phyloP scores from a whole-genome alignment of 2,113 vertebrate genomes.

The Nipponia nippon region DNA sequence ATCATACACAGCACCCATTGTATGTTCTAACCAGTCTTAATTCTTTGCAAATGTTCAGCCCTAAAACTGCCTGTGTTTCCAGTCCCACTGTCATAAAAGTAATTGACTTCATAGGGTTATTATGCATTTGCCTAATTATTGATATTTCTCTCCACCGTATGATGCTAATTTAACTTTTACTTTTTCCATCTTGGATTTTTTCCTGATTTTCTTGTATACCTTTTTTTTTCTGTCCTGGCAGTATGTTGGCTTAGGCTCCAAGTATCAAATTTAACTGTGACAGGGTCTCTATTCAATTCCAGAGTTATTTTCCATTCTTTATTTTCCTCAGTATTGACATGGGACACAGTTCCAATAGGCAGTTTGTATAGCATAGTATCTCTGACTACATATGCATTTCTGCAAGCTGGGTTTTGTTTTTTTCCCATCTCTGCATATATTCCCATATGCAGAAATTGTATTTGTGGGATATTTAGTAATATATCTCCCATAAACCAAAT shows the following conservation, averaged over 20 bases:
- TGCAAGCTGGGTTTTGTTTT: not conserved
- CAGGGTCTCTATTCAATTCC: slow-evolving; percentile 29
- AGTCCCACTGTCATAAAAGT: slow-evolving; percentile 32
- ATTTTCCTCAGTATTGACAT: slow-evolving; percentile 52
- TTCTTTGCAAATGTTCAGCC: slow-evolving; percentile 51
- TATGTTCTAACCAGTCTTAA: slow-evolving; percentile 30
- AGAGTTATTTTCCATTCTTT: slow-evolving; percentile 53
- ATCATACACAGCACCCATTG: slow-evolving; percentile 19
- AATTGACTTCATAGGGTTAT: slow-evolving; percentile 44
- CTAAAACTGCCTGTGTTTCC: slow-evolving; percentile 1
- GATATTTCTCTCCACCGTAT: not conserved
- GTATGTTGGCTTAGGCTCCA: not conserved
- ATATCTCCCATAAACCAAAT: not conserved
- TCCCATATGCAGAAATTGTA: not conserved
- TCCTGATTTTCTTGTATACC: not conserved
- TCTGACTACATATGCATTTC: slow-evolving; percentile 4
- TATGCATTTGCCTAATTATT: slow-evolving; percentile 39
- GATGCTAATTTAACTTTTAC: slow-evolving; percentile 48
- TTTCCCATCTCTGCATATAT: not conserved
- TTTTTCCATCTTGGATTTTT: slow-evolving; percentile 51
- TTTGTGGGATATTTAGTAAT: slow-evolving; percentile 26
- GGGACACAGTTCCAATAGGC: slow-evolving; percentile 53
- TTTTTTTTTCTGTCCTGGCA: not conserved
- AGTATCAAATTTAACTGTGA: slow-evolving; percentile 46
- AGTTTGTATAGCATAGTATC: slow-evolving; percentile 10